phyloP scores from a whole-genome alignment of 2,113 vertebrate species.

The Macrotus californicus region DNA sequence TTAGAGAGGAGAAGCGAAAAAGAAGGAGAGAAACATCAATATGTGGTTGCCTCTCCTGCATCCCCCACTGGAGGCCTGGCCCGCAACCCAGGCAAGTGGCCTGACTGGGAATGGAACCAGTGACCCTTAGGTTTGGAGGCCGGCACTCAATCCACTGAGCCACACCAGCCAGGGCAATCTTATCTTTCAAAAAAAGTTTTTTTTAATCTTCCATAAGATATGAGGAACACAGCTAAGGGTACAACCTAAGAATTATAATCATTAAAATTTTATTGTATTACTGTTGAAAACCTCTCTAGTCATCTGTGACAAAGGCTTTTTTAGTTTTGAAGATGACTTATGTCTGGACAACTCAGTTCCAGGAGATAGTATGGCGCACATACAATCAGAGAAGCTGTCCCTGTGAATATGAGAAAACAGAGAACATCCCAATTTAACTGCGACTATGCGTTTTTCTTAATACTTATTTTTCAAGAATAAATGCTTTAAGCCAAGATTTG shows the following conservation, averaged over 20 bases:
- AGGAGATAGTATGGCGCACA: neutral
- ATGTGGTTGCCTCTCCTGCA: too few relatives aligned
- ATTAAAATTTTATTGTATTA: neutral
- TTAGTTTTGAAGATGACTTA: neutral
- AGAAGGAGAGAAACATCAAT: too few relatives aligned
- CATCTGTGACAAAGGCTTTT: neutral
- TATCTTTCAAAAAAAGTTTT: neutral
- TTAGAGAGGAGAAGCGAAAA: too few relatives aligned
- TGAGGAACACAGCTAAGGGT: neutral
- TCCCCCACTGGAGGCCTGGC: too few relatives aligned
- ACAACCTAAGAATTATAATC: neutral
- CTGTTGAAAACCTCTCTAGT: neutral
- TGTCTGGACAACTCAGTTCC: neutral
- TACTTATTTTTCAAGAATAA: neutral
- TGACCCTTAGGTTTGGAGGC: too few relatives aligned
- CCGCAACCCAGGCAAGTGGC: too few relatives aligned
- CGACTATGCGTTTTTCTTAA: neutral
- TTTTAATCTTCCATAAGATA: neutral
- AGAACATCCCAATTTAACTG: neutral
- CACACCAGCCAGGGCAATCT: neutral
- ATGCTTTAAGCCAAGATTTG: constrained; percentile 15
- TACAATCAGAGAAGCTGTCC: neutral
- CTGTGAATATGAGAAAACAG: neutral
- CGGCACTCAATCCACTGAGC: too few relatives aligned
- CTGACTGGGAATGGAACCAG: too few relatives aligned